These are phyloP conservation scores for Drosophila sordidula DNA, from an alignment of 2,888 invertebrate species.

Conservation along the genomic window DNA sequence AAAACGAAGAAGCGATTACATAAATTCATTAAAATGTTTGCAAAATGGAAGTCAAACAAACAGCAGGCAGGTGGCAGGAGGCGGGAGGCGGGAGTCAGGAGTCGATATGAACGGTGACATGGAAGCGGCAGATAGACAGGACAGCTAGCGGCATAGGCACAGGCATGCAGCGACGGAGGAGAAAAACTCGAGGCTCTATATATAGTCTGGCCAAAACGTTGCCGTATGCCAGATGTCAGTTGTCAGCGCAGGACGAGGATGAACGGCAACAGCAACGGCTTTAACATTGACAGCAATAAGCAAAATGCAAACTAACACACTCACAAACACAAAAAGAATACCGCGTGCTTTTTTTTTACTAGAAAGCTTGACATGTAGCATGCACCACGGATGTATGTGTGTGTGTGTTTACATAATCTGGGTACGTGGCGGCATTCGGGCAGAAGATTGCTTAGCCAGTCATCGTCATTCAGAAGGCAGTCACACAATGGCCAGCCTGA, in stretches of 20 bases:
- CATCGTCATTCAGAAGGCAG: constrained; percentile 48
- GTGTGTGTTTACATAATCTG: constrained; percentile 35
- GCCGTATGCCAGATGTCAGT: constrained; percentile 63
- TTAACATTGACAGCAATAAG: constrained; percentile 38
- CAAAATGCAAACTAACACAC: constrained; percentile 34
- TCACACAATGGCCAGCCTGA: constrained; percentile 46
- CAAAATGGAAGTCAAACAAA: constrained; percentile 61
- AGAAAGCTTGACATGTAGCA: constrained; percentile 47
- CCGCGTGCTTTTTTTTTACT: constrained; percentile 24
- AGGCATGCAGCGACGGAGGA: constrained; percentile 2
- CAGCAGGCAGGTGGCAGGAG: constrained; percentile 20
- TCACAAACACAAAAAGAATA: constrained; percentile 5
- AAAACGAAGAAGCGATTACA: constrained; percentile 53
- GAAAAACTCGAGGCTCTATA: constrained; percentile 21
- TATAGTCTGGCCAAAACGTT: constrained; percentile 26
- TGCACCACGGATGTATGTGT: constrained; percentile 24
- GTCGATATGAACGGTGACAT: constrained; percentile 29
- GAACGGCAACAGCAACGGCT: constrained; percentile 12
- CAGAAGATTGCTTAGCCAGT: constrained; percentile 49
- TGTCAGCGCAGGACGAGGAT: constrained; percentile 43
- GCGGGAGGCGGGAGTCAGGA: constrained; percentile 7
- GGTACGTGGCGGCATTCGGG: constrained; percentile 47
- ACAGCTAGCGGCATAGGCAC: constrained; percentile 22
- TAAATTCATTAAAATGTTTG: constrained; percentile 70
- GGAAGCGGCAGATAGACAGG: constrained; percentile 27